These are phyloP conservation scores for Elaeidobius kamerunicus DNA, from an alignment of 2,888 invertebrate species.

Conservation along the genomic window DNA sequence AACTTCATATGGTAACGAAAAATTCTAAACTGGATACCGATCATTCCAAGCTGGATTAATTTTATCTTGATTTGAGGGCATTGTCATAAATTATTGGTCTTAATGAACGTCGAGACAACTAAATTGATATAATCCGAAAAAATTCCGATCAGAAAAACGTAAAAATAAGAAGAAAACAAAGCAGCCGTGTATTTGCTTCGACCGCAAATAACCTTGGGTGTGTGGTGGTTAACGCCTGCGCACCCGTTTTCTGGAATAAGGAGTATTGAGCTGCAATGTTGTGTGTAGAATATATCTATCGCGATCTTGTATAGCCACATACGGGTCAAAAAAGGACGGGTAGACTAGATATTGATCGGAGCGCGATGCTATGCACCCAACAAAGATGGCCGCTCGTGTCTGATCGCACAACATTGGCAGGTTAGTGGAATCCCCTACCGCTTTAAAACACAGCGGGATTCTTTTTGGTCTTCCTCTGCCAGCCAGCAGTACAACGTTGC, in stretches of 20 bases:
- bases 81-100: slow-evolving; percentile 28
- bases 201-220: slow-evolving; percentile 32
- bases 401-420: slow-evolving; percentile 46
- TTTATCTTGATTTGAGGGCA: slow-evolving; percentile 24
- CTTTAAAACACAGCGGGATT: slow-evolving; percentile 26
- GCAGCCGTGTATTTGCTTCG: slow-evolving; percentile 23
- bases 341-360: slow-evolving; percentile 43
- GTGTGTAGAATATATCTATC: slow-evolving; percentile 1
- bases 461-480: slow-evolving; percentile 21
- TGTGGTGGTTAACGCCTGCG: slow-evolving; percentile 22
- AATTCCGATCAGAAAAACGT: slow-evolving; percentile 24
- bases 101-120: slow-evolving; percentile 26
- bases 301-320: background rate
- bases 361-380: slow-evolving; percentile 39
- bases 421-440: slow-evolving; percentile 40
- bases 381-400: slow-evolving; percentile 49
- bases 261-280: slow-evolving; percentile 17
- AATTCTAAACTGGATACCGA: background rate
- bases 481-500: slow-evolving; percentile 17
- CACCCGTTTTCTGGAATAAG: slow-evolving; percentile 1
- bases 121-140: slow-evolving; percentile 25
- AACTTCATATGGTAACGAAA: no score
- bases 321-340: slow-evolving; percentile 2
- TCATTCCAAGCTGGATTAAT: slow-evolving; percentile 22
- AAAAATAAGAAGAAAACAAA: slow-evolving; percentile 25